phyloP scores from a whole-genome alignment of 2,888 invertebrate genomes.

The Meiosimyza decipiens region DNA sequence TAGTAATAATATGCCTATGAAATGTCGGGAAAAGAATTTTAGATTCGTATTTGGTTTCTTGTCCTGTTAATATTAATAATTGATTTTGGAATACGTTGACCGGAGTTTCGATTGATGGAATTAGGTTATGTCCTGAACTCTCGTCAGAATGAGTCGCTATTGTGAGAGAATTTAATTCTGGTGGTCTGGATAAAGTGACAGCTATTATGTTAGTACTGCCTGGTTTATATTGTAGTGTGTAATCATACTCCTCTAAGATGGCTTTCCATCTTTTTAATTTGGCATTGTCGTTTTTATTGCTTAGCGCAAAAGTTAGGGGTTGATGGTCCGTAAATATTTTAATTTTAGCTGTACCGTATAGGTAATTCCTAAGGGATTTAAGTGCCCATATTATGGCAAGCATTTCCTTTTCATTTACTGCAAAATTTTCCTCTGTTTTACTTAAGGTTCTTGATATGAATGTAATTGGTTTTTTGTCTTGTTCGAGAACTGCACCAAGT shows the following conservation, averaged over 20 bases:
- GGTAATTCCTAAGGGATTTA: slow-evolving; percentile 20
- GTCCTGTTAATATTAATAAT: background rate
- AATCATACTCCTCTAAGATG: slow-evolving; percentile 40
- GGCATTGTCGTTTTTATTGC: slow-evolving; percentile 40
- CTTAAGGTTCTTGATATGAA: slow-evolving; percentile 18
- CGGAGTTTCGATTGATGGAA: no score
- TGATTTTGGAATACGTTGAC: background rate
- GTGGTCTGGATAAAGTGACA: slow-evolving; percentile 13
- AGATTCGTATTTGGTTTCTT: background rate
- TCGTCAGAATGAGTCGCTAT: slow-evolving; percentile 5
- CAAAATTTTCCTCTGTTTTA: slow-evolving; percentile 16
- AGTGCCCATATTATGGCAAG: slow-evolving; percentile 19
- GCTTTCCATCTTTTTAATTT: slow-evolving; percentile 44
- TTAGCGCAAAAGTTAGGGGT: slow-evolving; percentile 39
- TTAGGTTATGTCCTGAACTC: no score
- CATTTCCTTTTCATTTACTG: slow-evolving; percentile 23
- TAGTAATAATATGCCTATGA: background rate
- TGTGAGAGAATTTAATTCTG: background rate
- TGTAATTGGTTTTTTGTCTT: slow-evolving; percentile 22
- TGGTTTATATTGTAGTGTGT: slow-evolving; percentile 41
- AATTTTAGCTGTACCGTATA: slow-evolving; percentile 19
- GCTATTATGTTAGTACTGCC: slow-evolving; percentile 27
- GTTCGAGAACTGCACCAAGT: slow-evolving; percentile 20
- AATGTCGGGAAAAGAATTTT: slow-evolving; percentile 24
- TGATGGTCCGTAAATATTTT: slow-evolving; percentile 11